These are phyloP conservation scores for Pachyrhynchus sulphureomaculatus DNA, from an alignment of 1,140 invertebrate genomes.

Conservation along the genomic window DNA sequence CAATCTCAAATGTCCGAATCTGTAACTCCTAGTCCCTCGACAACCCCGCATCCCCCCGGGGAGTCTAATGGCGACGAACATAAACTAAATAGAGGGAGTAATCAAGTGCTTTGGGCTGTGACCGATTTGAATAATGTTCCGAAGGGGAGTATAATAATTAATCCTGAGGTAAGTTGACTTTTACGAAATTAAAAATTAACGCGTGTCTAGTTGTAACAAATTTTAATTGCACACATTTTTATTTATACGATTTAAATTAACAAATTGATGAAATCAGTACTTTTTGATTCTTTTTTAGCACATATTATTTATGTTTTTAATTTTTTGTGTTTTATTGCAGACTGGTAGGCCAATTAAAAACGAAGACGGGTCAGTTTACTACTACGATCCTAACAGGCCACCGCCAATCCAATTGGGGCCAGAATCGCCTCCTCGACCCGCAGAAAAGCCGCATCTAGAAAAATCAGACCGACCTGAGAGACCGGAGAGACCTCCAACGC, in stretches of 20 bases:
- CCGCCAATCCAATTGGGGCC: constrained; percentile 51
- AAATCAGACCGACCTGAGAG: too few relatives aligned
- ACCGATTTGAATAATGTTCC: constrained; percentile 80
- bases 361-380: constrained; percentile 69
- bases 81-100: constrained; percentile 39
- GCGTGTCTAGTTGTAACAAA: neutral
- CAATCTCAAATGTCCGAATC: constrained; percentile 73
- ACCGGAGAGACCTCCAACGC: neutral
- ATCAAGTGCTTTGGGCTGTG: constrained; percentile 78
- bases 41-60: constrained; percentile 48
- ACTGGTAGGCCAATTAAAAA: constrained; percentile 67
- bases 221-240: neutral
- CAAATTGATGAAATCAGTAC: too few relatives aligned
- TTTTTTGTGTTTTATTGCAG: too few relatives aligned
- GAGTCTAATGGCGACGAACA: constrained; percentile 30
- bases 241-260: too few relatives aligned
- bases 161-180: constrained; percentile 65
- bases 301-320: too few relatives aligned
- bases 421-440: constrained; percentile 29
- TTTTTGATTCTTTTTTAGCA: too few relatives aligned
- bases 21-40: constrained; percentile 71
- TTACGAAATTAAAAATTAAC: neutral
- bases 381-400: constrained; percentile 71
- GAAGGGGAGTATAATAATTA: constrained; percentile 80
- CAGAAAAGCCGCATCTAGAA: neutral